phyloP scores from a whole-genome alignment of 1,140 invertebrate species.

The Apis dorsata region DNA sequence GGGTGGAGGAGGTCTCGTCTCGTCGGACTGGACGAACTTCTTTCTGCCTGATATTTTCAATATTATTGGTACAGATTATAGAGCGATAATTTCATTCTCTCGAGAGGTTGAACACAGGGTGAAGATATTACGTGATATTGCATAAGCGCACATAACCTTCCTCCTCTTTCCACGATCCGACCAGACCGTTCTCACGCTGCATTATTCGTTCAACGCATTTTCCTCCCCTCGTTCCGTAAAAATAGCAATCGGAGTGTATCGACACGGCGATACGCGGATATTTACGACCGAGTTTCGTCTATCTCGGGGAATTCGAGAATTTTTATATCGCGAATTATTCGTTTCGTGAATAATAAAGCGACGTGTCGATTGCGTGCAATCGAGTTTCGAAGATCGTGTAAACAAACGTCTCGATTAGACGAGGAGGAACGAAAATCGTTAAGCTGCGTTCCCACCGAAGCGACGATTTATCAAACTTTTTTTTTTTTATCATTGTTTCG shows the following conservation, averaged over 20 bases:
- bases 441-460: too few species aligned
- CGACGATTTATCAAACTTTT: too few species aligned
- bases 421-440: too few species aligned
- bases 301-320: too few species aligned
- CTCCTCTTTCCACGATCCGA: background rate
- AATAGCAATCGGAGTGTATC: background rate
- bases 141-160: background rate
- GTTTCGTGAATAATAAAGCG: too few species aligned
- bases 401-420: too few species aligned
- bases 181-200: background rate
- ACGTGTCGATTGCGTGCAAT: too few species aligned
- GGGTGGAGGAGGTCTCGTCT: too few species aligned
- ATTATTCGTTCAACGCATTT: constrained; percentile 3
- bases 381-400: too few species aligned
- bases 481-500: too few species aligned
- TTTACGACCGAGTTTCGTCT: background rate
- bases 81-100: constrained; percentile 23
- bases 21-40: too few species aligned
- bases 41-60: too few species aligned
- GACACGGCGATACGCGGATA: background rate
- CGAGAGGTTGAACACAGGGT: background rate
- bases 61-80: background rate
- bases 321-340: background rate
- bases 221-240: background rate
- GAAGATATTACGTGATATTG: constrained; percentile 22